These are phyloP conservation scores for Epizoanthus ramosus DNA, from an alignment of 92 coral and sea anemone species.

Conservation along the genomic window DNA sequence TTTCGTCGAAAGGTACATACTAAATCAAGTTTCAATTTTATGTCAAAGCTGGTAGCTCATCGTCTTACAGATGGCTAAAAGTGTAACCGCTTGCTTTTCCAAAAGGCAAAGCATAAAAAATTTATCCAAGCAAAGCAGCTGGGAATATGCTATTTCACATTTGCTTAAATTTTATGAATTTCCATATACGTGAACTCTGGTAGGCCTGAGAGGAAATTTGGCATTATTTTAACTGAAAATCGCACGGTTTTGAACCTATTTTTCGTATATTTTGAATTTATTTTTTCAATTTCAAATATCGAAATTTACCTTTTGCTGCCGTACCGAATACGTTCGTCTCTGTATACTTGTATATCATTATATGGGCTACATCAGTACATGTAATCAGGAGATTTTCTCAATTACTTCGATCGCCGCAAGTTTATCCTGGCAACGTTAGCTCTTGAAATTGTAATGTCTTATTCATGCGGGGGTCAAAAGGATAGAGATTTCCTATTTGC, in stretches of 20 bases:
- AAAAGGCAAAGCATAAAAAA: background rate
- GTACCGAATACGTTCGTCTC: background rate
- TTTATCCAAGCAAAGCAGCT: background rate
- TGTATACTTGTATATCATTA: too few species aligned
- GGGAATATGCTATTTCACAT: background rate
- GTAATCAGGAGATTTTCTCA: slow-evolving; percentile 28
- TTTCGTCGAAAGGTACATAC: background rate
- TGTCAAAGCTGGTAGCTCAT: background rate
- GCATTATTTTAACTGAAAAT: background rate
- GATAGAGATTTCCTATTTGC: background rate
- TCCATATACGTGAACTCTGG: background rate
- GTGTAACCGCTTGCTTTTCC: background rate
- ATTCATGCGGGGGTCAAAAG: background rate
- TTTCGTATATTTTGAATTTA: background rate
- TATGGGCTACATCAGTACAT: background rate
- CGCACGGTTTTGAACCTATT: background rate
- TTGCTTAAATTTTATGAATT: background rate
- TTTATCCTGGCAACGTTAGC: slow-evolving; percentile 23
- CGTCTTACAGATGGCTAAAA: background rate
- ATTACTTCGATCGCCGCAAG: background rate
- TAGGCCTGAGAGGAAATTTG: background rate
- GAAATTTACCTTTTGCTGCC: background rate
- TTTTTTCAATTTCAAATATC: background rate
- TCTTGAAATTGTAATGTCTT: slow-evolving; percentile 1
- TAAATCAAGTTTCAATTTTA: background rate